Percentiles rank a stretch among this genome's conserved stretches.
These are phyloP conservation scores for Heterohyrax brucei DNA, from an alignment of 2,797 vertebrate species.

Conservation along the genomic window DNA sequence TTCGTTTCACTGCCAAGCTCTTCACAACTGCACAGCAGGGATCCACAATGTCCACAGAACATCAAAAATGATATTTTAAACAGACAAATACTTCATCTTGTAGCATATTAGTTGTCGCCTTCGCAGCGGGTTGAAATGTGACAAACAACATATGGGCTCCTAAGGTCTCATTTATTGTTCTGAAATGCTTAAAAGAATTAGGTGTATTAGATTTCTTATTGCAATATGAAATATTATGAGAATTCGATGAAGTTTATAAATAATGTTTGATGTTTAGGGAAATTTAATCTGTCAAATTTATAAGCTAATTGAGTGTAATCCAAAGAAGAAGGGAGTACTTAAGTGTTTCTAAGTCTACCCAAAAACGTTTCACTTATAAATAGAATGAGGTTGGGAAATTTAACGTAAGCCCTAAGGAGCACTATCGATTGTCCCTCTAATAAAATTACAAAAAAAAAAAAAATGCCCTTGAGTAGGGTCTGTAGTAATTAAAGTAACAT, in stretches of 20 bases:
- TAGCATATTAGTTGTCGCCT: not conserved
- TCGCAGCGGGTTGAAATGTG: not conserved
- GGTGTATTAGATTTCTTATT: conserved; percentile 32
- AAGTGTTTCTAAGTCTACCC: conserved; percentile 32
- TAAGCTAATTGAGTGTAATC: conserved; percentile 31
- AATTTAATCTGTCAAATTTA: conserved; percentile 62
- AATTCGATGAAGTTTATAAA: conserved; percentile 62
- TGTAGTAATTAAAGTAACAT: too few species aligned
- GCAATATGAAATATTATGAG: conserved; percentile 46
- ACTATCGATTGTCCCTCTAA: not conserved
- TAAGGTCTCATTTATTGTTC: conserved; percentile 46
- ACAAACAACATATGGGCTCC: not conserved
- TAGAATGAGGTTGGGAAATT: not conserved
- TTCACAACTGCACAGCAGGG: too few species aligned
- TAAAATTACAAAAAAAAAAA: too few species aligned
- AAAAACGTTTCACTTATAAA: conserved; percentile 20
- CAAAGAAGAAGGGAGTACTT: not conserved
- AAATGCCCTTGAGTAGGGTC: too few species aligned
- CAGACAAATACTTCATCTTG: not conserved
- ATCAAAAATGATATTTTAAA: not conserved
- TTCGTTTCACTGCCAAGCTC: too few species aligned
- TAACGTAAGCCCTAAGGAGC: conserved; percentile 24
- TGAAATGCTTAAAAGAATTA: conserved; percentile 49
- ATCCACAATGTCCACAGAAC: too few species aligned
- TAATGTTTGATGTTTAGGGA: conserved; percentile 19